Conservation (phyloP, 2,113 vertebrate species). For the Hiodon alosoides region DNA sequence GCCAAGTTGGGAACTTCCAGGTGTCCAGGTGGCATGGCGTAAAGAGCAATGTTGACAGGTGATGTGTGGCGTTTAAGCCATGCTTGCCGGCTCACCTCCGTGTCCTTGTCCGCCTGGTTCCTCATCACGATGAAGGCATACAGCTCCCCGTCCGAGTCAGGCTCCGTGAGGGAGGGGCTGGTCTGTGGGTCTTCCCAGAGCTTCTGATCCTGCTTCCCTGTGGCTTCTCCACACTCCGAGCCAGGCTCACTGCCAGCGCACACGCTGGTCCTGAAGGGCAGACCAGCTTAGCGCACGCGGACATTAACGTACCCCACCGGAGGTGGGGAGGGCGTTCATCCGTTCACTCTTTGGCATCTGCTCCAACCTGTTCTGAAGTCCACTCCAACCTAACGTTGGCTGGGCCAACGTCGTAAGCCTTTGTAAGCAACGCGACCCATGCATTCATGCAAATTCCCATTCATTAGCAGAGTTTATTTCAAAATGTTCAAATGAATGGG, state of each 20-base stretch:
- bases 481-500: too few species aligned
- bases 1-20: too few species aligned
- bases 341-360: too few species aligned
- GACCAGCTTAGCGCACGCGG: not conserved
- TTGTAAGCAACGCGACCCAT: too few species aligned
- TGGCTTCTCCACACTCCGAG: conserved; percentile 38
- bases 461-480: too few species aligned
- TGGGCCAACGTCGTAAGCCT: too few species aligned
- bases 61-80: not conserved
- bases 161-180: conserved; percentile 62
- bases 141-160: conserved; percentile 62
- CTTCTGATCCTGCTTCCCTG: conserved; percentile 65
- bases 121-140: conserved; percentile 67
- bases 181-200: conserved; percentile 60
- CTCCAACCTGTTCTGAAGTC: too few species aligned
- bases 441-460: too few species aligned
- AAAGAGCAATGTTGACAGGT: not conserved
- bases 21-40: too few species aligned
- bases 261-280: not conserved
- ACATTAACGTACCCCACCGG: not conserved
- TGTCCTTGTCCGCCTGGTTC: conserved; percentile 68
- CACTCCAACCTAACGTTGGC: too few species aligned
- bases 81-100: conserved; percentile 54
- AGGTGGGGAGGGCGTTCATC: not conserved
- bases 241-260: not conserved